Evolutionary conservation across 2,797 vertebrate species (phyloP).

Genomic region (Carduelis carduelis): DNA sequence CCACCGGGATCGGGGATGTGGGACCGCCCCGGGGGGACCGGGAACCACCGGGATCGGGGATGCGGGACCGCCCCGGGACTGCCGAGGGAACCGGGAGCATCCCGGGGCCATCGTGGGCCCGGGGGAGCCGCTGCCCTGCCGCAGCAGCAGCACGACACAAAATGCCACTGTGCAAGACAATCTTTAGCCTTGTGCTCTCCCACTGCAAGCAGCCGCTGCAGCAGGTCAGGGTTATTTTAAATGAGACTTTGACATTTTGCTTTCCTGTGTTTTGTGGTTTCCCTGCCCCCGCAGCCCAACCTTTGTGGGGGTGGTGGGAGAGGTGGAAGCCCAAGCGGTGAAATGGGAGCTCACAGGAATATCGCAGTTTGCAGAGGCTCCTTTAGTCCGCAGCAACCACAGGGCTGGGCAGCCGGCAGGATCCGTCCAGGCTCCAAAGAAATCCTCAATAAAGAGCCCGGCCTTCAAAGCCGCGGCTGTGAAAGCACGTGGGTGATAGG

Average conservation of each 20-base stretch:
- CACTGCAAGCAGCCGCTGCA: neutral
- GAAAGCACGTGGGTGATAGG: neutral
- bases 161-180: neutral
- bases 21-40: neutral
- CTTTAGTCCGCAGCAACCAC: accelerated
- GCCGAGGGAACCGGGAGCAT: neutral
- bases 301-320: neutral
- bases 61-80: too few relatives aligned
- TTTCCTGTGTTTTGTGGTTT: neutral
- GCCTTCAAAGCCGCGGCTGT: neutral
- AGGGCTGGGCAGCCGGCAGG: neutral
- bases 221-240: neutral
- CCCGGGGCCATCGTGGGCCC: neutral
- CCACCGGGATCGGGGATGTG: neutral
- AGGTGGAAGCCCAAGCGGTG: neutral
- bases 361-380: neutral
- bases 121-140: neutral
- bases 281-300: neutral
- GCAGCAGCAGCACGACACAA: accelerated
- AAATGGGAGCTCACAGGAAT: neutral
- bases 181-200: neutral
- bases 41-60: too few relatives aligned
- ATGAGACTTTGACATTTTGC: neutral
- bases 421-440: neutral
- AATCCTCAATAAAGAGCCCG: accelerated